Percentiles rank a stretch among this genome's conserved stretches.
Conservation (phyloP, 2,113 vertebrate genomes). For the Melospiza melodia region DNA sequence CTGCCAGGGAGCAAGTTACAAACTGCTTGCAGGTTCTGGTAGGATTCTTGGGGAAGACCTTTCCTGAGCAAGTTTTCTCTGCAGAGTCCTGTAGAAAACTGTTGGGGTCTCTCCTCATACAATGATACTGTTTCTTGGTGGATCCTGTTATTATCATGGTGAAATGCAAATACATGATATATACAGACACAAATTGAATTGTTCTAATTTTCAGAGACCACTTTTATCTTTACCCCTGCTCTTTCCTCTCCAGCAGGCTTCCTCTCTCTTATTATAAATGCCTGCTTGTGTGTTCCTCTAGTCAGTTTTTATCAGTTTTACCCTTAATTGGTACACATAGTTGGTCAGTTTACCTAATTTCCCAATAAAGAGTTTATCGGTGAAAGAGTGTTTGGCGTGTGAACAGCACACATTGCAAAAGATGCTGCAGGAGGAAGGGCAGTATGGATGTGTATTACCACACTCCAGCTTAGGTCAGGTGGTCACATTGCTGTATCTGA, state of each 20-base stretch:
- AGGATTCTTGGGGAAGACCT: not conserved
- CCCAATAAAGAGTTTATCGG: not conserved
- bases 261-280: not conserved
- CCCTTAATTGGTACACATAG: not conserved
- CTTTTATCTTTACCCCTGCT: not conserved
- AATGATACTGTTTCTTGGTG: not conserved
- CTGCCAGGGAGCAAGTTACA: not conserved
- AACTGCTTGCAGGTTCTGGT: not conserved
- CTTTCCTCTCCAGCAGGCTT: not conserved
- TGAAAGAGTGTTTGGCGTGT: not conserved
- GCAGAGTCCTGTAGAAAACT: not conserved
- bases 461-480: not conserved
- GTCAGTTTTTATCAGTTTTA: not conserved
- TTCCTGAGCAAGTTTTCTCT: not conserved
- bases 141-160: not conserved
- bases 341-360: slow-evolving; percentile 31
- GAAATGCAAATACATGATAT: not conserved
- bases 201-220: not conserved
- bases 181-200: not conserved
- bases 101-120: not conserved
- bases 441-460: not conserved
- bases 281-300: not conserved
- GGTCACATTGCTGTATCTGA: not conserved
- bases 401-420: slow-evolving; percentile 26
- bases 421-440: not conserved